Conservation (phyloP, 2,888 invertebrate species). For the Phaonia tiefii region DNA sequence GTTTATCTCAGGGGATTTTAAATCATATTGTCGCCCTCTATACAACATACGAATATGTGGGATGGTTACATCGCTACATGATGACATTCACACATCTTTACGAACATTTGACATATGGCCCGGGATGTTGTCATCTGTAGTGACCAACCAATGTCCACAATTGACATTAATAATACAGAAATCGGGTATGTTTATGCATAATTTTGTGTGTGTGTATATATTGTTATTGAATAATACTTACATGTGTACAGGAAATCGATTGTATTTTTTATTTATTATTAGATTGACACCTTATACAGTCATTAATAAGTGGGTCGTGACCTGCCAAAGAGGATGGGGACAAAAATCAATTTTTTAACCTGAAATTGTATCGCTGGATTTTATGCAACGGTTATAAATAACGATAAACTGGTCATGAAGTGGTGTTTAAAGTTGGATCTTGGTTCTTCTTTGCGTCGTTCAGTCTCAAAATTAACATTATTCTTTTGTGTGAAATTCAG, state of each 20-base stretch:
- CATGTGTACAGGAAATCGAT: constrained; percentile 23
- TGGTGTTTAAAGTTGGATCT: no score
- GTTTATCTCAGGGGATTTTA: constrained; percentile 45
- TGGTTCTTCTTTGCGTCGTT: no score
- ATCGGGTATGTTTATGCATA: background rate
- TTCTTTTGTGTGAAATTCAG: background rate
- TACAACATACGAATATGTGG: no score
- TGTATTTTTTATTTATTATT: constrained; percentile 44
- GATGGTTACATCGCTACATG: background rate
- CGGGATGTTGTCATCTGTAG: constrained; percentile 32
- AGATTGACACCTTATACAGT: constrained; percentile 43
- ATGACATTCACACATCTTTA: background rate
- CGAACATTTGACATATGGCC: background rate
- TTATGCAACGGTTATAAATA: no score
- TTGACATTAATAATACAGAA: constrained; percentile 43
- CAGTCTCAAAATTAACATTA: no score
- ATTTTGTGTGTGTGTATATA: background rate
- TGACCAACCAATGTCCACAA: constrained; percentile 45
- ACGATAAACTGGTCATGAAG: no score
- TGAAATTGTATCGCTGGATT: no score
- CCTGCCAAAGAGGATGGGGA: no score
- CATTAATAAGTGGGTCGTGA: no score
- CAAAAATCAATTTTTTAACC: no score
- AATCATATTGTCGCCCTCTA: constrained; percentile 51
- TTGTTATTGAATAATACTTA: background rate